Evolutionary conservation across 2,113 vertebrate genomes (phyloP), one percentile per base, ranked within the genome.

Genomic region (Cromileptes altivelis): DNA sequence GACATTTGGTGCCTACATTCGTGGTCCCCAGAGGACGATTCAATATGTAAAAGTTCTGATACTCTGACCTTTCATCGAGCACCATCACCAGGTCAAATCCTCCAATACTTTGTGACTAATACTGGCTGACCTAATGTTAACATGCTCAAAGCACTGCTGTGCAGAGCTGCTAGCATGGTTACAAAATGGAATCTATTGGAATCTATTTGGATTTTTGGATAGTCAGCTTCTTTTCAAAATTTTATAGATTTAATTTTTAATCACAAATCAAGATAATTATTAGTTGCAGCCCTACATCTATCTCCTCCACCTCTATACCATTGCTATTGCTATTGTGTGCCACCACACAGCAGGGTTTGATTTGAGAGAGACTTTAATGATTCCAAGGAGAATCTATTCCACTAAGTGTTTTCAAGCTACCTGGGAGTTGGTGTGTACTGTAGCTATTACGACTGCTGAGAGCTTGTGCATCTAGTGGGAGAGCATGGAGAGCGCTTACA

Each of bases 351-450:
- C 27, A 13, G 52, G 42, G 60, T 61, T 49, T 49, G 23, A 73
- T 63, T 47, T 56, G 73, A 76, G 47, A 33, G 30, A 30, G 2
- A 4, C 25, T 80, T 74, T 49, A 45, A 45, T 68, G 47, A 73
- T 74, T 62, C n/a, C 11, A 37, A 30, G 33, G 53, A 75, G 21
- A 63, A 80, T 55, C 18, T 64, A 72, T 68, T 78, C 73, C 60
- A 65, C 30, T 49, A 62, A 86, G 74, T 81, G 78, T 81, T 77
- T 85, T 37, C 61, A 61, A 55, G 53, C 25, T 67, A n/a, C 8
- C 30, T 0, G 6, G 7, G 58, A 58, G 49, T 78, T 69, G 47
- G 37, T 30, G 17, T 18, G 53, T 30, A 30, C 30, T 30, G 30
- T 10, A 68, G 61, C 69, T 68, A 15, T 37, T 49, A 40, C 47